Base-by-base conservation (phyloP, 2,113 vertebrate genomes). In the Malurus elegans region DNA sequence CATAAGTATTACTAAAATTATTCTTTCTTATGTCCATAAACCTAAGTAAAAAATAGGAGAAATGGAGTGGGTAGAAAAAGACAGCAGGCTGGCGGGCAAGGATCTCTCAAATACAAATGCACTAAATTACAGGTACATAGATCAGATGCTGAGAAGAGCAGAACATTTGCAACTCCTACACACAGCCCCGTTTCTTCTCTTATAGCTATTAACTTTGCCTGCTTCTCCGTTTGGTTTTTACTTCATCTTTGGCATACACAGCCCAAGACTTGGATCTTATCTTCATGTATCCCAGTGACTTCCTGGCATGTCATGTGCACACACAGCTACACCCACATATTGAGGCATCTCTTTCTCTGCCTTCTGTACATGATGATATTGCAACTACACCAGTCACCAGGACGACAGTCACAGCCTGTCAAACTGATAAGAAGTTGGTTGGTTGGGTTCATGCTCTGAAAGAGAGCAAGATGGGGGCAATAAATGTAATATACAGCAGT, bases 81-180 rank as follows among this genome's bases (percentile, higher is more conserved):
- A 90, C 82, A 92, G 75, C 24, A 94, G 60, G 50, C 79, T 86
- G 79, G 79, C 23, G 0, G 71, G 72, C 56, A 92, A 88, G 29
- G 10, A 70, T 40, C 44, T 74, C 81, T 93, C 56, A 70, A 82
- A 88, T 13, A 93, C 60, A 94, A 93, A 85, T 9, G 34, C n/a
- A 86, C 51, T 26, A 34, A 74, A 85, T 73, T 54, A 80, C 0
- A 7, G 24, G 58, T 88, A 88, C 51, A 18, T n/a, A 51, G 38
- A 96, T 54, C 67, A 78, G 87, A 83, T 60, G 58, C 85, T 62
- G 42, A 78, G 58, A 58, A 73, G 50, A 86, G 72, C 36, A 90
- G 58, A 91, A 58, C 81, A 95, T 88, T 80, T 96, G 75, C 85
- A 94, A 88, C 81, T 93, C 92, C 88, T 78, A 94, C 88, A 48